Evolutionary conservation across 2,113 vertebrate genomes (phyloP).

Genomic region (Oreochromis tanganicae): DNA sequence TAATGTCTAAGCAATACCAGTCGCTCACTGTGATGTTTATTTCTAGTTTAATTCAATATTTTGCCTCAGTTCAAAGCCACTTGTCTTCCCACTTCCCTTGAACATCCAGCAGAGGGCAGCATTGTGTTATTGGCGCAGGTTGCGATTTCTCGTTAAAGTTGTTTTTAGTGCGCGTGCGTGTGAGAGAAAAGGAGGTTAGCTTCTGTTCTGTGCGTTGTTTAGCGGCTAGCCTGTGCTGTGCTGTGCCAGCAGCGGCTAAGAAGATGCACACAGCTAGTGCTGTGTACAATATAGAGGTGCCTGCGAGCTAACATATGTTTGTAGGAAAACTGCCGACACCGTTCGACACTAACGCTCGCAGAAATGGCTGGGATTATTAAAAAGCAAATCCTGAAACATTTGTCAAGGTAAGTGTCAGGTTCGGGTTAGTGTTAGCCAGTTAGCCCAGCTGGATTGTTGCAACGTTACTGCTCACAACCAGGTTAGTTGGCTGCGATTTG

Average conservation of each 20-base stretch:
- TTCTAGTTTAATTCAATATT: background rate
- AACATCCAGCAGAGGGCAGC: slow-evolving; percentile 22
- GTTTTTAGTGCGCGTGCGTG: background rate
- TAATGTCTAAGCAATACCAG: background rate
- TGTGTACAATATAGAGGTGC: background rate
- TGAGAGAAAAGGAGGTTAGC: background rate
- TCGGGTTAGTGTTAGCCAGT: slow-evolving; percentile 39
- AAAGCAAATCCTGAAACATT: slow-evolving; percentile 95
- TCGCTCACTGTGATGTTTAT: background rate
- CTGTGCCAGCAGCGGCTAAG: slow-evolving; percentile 7
- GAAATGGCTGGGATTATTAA: slow-evolving; percentile 92
- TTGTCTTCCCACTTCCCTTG: background rate
- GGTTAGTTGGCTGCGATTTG: background rate
- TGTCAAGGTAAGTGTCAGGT: slow-evolving; percentile 83
- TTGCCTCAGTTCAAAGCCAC: background rate
- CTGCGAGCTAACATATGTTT: background rate
- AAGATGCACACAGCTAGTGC: slow-evolving; percentile 35
- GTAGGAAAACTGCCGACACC: background rate
- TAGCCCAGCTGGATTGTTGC: slow-evolving; percentile 23
- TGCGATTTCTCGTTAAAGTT: background rate
- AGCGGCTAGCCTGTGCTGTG: background rate
- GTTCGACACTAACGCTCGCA: background rate
- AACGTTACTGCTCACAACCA: background rate
- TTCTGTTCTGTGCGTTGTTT: slow-evolving; percentile 1
- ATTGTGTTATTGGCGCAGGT: background rate